Evolutionary conservation across 2,797 vertebrate species (phyloP).

Genomic region (Mycteria americana): DNA sequence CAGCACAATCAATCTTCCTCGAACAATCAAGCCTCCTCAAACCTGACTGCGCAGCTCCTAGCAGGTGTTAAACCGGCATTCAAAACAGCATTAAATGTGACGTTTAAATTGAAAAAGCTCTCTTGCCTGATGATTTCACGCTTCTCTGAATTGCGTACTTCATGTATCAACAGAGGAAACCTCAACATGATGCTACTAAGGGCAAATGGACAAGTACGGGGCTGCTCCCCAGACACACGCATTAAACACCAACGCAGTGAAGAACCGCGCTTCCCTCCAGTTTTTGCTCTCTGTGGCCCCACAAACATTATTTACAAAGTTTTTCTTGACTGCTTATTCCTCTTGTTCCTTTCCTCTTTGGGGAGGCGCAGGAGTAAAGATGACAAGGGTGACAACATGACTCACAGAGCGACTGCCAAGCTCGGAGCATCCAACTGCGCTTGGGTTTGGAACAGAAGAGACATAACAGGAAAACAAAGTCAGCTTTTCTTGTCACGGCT

Average conservation of each 20-base stretch:
- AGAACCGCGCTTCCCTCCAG: rapidly evolving
- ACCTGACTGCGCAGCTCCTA: rapidly evolving
- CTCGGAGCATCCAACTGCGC: not conserved
- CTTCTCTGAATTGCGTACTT: not conserved
- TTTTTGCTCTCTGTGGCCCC: not conserved
- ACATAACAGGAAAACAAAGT: rapidly evolving
- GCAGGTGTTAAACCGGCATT: not conserved
- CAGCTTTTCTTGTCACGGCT: rapidly evolving
- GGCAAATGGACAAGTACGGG: rapidly evolving
- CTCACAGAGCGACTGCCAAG: rapidly evolving
- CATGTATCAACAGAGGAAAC: not conserved
- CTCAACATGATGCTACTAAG: rapidly evolving
- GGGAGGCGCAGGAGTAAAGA: not conserved
- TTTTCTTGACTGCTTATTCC: not conserved
- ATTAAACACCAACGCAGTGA: rapidly evolving
- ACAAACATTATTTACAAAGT: not conserved
- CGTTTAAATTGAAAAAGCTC: not conserved
- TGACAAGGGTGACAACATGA: not conserved
- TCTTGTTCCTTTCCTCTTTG: rapidly evolving
- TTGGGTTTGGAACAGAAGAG: not conserved
- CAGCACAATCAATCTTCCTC: not conserved
- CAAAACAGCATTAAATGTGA: not conserved
- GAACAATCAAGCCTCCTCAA: not conserved
- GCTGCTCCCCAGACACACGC: rapidly evolving
- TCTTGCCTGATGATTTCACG: not conserved